Percentiles rank a stretch among this genome's conserved stretches.
These are phyloP conservation scores for Clarias macrocephalus DNA, from an alignment of 2,113 vertebrate genomes.

Conservation along the genomic window DNA sequence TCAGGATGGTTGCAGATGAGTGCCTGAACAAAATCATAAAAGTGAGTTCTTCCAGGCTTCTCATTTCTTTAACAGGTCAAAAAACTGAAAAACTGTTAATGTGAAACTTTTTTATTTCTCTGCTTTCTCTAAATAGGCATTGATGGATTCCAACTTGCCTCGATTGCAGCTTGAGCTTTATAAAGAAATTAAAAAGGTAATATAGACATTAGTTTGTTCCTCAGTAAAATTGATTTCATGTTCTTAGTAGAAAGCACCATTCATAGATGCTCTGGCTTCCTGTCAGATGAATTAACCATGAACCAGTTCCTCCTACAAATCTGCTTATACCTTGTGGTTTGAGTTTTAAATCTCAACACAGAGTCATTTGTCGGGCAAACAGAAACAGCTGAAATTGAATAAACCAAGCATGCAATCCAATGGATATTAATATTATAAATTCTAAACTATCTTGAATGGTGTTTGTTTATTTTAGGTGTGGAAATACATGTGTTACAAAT, in stretches of 20 bases:
- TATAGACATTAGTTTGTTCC: background rate
- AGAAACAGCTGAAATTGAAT: background rate
- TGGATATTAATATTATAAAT: background rate
- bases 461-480: background rate
- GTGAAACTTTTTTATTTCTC: background rate
- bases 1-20: conserved; percentile 98
- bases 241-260: background rate
- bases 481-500: background rate
- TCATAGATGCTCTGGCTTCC: background rate
- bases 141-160: conserved; percentile 96
- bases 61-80: background rate
- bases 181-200: conserved; percentile 98
- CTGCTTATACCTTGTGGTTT: background rate
- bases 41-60: conserved; percentile 70
- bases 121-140: conserved; percentile 73
- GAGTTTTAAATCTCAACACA: too few relatives aligned
- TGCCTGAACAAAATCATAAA: conserved; percentile 99
- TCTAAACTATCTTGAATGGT: background rate
- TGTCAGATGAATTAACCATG: background rate
- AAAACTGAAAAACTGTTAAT: background rate
- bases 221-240: background rate
- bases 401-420: background rate
- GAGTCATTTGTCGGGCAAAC: background rate
- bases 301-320: background rate
- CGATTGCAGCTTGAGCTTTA: conserved; percentile 94